Evolutionary conservation across 2,113 vertebrate species (phyloP), one percentile per base, ranked within the genome.

Genomic region (Hippocampus zosterae): DNA sequence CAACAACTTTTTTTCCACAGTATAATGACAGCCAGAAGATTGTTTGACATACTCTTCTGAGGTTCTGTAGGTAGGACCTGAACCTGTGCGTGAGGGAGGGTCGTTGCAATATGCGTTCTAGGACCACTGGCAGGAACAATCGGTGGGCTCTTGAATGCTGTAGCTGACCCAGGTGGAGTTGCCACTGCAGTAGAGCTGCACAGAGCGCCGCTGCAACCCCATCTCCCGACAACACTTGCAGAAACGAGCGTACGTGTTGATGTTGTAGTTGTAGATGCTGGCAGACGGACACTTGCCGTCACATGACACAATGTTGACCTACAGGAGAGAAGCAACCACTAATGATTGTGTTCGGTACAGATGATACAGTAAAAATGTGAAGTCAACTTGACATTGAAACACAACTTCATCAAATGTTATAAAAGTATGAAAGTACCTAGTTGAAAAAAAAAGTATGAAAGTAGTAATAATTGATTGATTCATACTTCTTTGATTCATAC

Each of bases 251-350:
- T 98, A 98, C 0, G 94, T 93, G 89, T 99, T 98, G 89, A 98
- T 95, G 90, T 98, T 99, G 90, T 99, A 98, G 92, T 99, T 99
- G 89, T 99, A 99, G 87, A 99, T 99, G 87, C 96, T 99, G 81
- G 97, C 97, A 0, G 96, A 99, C 0, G 97, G 97, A 76, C 96
- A 99, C 83, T 97, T 96, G 15, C 97, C 97, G 0, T 99, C 97
- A 25, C 97, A 99, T 0, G 96, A 98, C 81, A 98, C 95, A 0
- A 99, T 96, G 85, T 98, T 99, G 74, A 98, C 96, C 97, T 99
- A 84, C 52, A 78, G 56, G 29, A 59, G 10, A 44, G 1, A 42
- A 10, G 50, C 3, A 37, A 53, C 42, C 19, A 42, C 59, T 11
- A 4, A 80, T 75, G 25, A 19, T 48, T 27, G 8, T 4, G 23